Evolutionary conservation across 2,797 vertebrate genomes (phyloP).

Genomic region (Limosa lapponica): DNA sequence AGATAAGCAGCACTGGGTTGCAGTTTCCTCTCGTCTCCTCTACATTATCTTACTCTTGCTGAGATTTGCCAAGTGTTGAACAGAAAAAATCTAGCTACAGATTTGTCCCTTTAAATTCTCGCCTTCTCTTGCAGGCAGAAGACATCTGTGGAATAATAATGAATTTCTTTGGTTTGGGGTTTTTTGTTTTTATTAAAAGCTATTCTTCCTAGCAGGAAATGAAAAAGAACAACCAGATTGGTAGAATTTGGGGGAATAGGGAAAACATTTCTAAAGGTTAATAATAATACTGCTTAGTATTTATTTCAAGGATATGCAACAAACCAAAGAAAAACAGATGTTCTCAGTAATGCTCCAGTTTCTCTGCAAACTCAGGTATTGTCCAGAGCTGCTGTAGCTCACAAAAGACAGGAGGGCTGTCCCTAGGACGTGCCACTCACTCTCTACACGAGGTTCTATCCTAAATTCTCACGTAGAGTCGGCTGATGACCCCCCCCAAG

Average conservation of each 20-base stretch:
- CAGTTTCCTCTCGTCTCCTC: background rate
- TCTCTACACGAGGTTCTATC: background rate
- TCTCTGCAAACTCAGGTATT: conserved; percentile 22
- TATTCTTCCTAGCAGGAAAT: conserved; percentile 70
- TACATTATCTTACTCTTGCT: background rate
- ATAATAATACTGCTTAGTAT: conserved; percentile 48
- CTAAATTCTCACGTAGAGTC: background rate
- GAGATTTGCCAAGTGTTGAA: background rate
- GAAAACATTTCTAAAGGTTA: conserved; percentile 59
- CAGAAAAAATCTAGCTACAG: conserved; percentile 14
- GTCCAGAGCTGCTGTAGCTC: background rate
- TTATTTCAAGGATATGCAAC: conserved; percentile 45
- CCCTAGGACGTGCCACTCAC: background rate
- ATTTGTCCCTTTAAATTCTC: conserved; percentile 61
- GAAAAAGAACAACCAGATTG: conserved; percentile 65
- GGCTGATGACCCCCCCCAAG: background rate
- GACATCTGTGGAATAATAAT: conserved; percentile 67
- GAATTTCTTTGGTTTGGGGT: conserved; percentile 60
- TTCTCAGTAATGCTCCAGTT: background rate
- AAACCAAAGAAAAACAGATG: conserved; percentile 46
- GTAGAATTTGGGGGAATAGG: conserved; percentile 35
- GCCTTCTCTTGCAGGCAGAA: conserved; percentile 26
- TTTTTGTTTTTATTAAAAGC: conserved; percentile 71
- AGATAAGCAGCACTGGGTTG: background rate
- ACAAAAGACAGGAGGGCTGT: background rate